Conservation (phyloP, 2,113 vertebrate species). For the Struthidea cinerea region DNA sequence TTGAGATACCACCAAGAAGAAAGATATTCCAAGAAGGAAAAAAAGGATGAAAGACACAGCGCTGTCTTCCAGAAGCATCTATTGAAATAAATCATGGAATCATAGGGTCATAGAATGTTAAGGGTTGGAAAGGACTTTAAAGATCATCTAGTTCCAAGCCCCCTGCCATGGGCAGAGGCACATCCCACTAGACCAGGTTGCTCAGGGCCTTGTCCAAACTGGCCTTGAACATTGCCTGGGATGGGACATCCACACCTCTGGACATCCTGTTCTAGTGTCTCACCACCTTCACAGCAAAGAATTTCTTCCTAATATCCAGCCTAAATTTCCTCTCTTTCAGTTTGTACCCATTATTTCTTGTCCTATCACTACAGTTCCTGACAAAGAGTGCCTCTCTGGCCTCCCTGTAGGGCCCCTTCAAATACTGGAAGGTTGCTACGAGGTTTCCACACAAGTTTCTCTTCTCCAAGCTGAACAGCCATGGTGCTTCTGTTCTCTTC, state of each 20-base stretch:
- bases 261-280: not conserved
- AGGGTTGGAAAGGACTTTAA: not conserved
- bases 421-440: not conserved
- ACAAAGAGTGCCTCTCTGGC: no score
- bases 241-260: no score
- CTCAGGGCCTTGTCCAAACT: not conserved
- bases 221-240: not conserved
- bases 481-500: not conserved
- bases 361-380: not conserved
- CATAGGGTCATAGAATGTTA: not conserved
- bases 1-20: not conserved
- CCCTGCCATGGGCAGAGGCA: not conserved
- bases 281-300: not conserved
- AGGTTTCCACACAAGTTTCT: not conserved
- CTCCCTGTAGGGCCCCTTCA: not conserved
- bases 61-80: not conserved
- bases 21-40: not conserved
- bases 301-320: not conserved
- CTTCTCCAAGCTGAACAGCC: not conserved
- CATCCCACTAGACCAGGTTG: not conserved
- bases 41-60: not conserved
- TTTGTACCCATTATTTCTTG: not conserved
- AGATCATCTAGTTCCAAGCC: not conserved
- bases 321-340: not conserved
- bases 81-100: not conserved